Conservation (phyloP, 92 coral and sea anemone genomes). For the Nematostella vectensis region DNA sequence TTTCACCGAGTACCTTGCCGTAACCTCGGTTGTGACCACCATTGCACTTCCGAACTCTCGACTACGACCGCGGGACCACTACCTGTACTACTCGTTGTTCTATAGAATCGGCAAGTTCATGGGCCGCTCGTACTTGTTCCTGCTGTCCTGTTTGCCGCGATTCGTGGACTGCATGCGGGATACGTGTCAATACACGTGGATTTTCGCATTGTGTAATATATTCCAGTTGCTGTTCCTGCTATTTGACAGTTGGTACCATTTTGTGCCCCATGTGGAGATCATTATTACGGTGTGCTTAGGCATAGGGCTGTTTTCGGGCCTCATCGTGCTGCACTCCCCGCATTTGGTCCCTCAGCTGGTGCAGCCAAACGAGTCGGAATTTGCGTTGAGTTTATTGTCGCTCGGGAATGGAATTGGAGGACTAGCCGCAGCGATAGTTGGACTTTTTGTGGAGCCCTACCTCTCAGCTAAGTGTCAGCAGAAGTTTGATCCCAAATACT, state of each 20-base stretch:
- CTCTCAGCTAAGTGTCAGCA: constrained; percentile 16
- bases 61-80: constrained; percentile 47
- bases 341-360: constrained; percentile 37
- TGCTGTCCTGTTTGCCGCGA: constrained; percentile 26
- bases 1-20: constrained; percentile 50
- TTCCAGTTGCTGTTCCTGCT: constrained; percentile 31
- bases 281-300: constrained; percentile 40
- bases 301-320: constrained; percentile 44
- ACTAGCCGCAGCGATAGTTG: constrained; percentile 39
- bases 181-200: constrained; percentile 42
- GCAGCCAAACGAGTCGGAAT: constrained; percentile 48
- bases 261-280: constrained; percentile 39
- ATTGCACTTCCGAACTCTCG: constrained; percentile 47
- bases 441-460: constrained; percentile 47
- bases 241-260: constrained; percentile 58
- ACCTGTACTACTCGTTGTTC: constrained; percentile 43
- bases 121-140: constrained; percentile 49
- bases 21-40: constrained; percentile 46
- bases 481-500: constrained; percentile 31
- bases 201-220: constrained; percentile 39
- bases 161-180: constrained; percentile 14
- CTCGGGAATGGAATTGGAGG: constrained; percentile 53
- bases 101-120: constrained; percentile 65
- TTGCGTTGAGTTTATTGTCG: constrained; percentile 57
- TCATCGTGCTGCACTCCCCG: constrained; percentile 62